phyloP scores from a whole-genome alignment of 2,797 vertebrate genomes.

The Hoplostethus atlanticus region DNA sequence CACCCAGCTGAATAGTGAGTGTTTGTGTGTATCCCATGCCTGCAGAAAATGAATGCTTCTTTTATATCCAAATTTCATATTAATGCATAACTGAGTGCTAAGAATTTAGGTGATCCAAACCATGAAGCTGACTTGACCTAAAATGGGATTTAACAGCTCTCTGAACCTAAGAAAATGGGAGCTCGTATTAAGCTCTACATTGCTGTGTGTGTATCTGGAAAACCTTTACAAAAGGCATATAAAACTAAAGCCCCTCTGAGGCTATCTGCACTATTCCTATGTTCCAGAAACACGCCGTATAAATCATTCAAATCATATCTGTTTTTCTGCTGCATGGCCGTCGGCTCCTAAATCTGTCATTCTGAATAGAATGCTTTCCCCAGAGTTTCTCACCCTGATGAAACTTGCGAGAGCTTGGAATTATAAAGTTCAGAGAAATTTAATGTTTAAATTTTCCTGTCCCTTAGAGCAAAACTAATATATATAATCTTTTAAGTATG shows the following conservation, averaged over 20 bases:
- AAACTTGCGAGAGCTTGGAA: constrained; percentile 20
- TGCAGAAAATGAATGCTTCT: constrained; percentile 42
- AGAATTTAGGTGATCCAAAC: constrained; percentile 56
- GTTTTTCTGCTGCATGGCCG: constrained; percentile 56
- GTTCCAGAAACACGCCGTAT: constrained; percentile 57
- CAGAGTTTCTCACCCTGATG: constrained; percentile 25
- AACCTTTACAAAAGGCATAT: constrained; percentile 52
- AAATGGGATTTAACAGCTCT: constrained; percentile 64
- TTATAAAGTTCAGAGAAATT: constrained; percentile 8
- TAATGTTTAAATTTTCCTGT: background rate
- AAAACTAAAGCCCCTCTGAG: constrained; percentile 52
- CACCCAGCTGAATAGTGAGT: constrained; percentile 2
- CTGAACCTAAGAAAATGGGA: constrained; percentile 42
- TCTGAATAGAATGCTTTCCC: constrained; percentile 20
- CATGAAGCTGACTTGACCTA: constrained; percentile 51
- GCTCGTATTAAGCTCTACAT: constrained; percentile 16
- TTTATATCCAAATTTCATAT: constrained; percentile 59
- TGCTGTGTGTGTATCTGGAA: constrained; percentile 44
- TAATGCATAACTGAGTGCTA: constrained; percentile 59
- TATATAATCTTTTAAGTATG: no score
- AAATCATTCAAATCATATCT: constrained; percentile 74
- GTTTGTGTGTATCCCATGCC: constrained; percentile 18
- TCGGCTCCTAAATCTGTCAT: constrained; percentile 30
- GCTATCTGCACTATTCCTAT: constrained; percentile 28
- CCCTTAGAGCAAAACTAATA: background rate